phyloP scores from a whole-genome alignment of 1,140 invertebrate genomes.

The Choristoneura fumiferana region DNA sequence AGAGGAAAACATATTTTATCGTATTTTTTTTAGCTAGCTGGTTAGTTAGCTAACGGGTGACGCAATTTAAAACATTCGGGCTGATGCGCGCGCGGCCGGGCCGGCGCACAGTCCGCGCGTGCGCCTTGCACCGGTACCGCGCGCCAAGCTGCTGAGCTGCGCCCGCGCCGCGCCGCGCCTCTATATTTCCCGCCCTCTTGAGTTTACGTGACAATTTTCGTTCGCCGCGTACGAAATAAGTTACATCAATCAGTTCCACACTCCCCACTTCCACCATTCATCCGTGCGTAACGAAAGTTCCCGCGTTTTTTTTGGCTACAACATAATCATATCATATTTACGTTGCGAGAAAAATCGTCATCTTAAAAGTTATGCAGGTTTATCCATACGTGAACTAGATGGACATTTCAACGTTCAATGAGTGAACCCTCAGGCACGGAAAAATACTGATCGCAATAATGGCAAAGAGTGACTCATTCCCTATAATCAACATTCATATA shows the following conservation, averaged over 20 bases:
- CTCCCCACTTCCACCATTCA: constrained; percentile 20
- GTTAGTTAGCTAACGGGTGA: constrained; percentile 45
- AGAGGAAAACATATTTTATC: too few relatives aligned
- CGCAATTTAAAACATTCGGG: constrained; percentile 39
- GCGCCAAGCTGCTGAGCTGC: constrained; percentile 30
- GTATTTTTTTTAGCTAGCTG: background rate
- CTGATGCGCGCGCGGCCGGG: constrained; percentile 39
- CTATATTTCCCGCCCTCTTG: constrained; percentile 10
- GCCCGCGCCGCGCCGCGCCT: constrained; percentile 7
- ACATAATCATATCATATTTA: background rate
- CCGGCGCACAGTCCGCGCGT: constrained; percentile 41
- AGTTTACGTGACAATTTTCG: constrained; percentile 5
- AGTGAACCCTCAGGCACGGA: background rate
- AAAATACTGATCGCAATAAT: constrained; percentile 27
- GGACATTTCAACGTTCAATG: background rate
- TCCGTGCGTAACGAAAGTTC: constrained; percentile 25
- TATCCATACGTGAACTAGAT: background rate
- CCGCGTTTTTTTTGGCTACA: constrained; percentile 29
- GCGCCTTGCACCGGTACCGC: constrained; percentile 37
- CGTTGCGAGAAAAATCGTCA: background rate
- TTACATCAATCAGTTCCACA: constrained; percentile 6
- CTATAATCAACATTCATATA: constrained; percentile 63
- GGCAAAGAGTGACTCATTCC: constrained; percentile 60
- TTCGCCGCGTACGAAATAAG: constrained; percentile 15
- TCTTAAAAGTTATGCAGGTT: background rate